Evolutionary conservation across 2,797 vertebrate species (phyloP).

Genomic region (Esox lucius): DNA sequence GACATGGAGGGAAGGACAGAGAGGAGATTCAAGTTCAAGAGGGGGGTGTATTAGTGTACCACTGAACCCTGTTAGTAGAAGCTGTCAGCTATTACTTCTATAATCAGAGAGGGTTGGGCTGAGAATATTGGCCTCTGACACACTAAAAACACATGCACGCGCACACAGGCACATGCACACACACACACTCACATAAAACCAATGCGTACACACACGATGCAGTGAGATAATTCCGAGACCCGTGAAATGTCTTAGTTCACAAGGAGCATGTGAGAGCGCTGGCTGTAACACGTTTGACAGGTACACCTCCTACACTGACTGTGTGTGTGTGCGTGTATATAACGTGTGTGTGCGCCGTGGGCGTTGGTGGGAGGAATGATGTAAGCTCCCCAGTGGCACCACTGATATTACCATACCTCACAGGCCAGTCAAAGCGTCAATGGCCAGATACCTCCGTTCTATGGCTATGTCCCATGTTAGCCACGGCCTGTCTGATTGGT

Average conservation of each 20-base stretch:
- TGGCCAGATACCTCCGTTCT: neutral
- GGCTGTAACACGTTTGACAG: neutral
- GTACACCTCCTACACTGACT: neutral
- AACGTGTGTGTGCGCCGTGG: slow-evolving; percentile 13
- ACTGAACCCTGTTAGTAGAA: neutral
- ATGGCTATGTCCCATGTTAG: neutral
- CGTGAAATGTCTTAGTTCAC: slow-evolving; percentile 7
- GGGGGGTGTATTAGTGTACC: neutral
- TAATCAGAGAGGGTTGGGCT: neutral
- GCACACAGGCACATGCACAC: neutral
- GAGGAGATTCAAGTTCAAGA: neutral
- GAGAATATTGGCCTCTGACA: neutral
- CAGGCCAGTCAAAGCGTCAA: neutral
- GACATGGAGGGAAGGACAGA: neutral
- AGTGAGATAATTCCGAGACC: neutral
- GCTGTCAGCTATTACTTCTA: neutral
- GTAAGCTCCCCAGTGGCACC: slow-evolving; percentile 4
- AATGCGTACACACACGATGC: neutral
- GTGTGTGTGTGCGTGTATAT: neutral
- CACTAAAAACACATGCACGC: neutral
- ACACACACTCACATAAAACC: neutral
- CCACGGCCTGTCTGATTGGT: neutral
- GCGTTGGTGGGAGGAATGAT: slow-evolving; percentile 4
- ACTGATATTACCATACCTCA: slow-evolving; percentile 10
- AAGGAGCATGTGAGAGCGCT: neutral